Percentiles rank a stretch among this genome's conserved stretches.
phyloP scores from a whole-genome alignment of 1,140 invertebrate genomes.

The Agrilus planipennis region DNA sequence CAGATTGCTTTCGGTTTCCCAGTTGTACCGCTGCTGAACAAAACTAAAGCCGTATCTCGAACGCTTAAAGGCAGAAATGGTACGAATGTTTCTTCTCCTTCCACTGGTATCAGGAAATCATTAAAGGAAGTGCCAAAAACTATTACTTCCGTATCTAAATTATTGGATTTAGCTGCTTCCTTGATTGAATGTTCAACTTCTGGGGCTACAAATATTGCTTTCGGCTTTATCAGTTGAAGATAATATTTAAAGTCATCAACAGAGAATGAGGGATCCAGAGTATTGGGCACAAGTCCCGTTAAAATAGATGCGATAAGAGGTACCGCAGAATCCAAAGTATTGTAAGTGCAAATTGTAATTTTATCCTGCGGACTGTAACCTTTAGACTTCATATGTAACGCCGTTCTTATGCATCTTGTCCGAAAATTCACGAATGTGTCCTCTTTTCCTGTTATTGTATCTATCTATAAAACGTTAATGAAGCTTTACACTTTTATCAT shows the following conservation, averaged over 20 bases:
- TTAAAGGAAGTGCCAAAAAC: conserved; percentile 23
- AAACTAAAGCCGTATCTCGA: conserved; percentile 19
- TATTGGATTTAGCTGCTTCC: conserved; percentile 16
- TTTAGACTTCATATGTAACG: conserved; percentile 22
- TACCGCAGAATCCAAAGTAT: conserved; percentile 25
- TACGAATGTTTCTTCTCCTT: conserved; percentile 1
- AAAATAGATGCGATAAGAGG: conserved; percentile 27
- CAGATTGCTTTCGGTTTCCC: conserved; percentile 61
- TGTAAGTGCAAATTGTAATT: conserved; percentile 27
- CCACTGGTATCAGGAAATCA: conserved; percentile 17
- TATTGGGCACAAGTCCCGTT: conserved; percentile 15
- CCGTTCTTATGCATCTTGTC: conserved; percentile 25
- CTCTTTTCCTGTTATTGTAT: conserved; percentile 26
- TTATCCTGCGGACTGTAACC: conserved; percentile 26
- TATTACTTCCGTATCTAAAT: conserved; percentile 20
- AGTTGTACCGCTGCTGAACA: conserved; percentile 55
- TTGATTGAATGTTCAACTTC: conserved; percentile 12
- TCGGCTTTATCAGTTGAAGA: conserved; percentile 28
- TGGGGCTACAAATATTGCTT: conserved; percentile 29
- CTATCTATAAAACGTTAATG: conserved; percentile 26
- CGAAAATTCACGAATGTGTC: conserved; percentile 28
- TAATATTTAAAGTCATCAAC: conserved; percentile 20
- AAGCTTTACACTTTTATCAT: too few species aligned
- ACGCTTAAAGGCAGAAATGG: conserved; percentile 8
- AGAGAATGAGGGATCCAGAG: conserved; percentile 9